These are phyloP conservation scores for Cossypha niveicapilla DNA, from an alignment of 2,797 vertebrate species.

Conservation along the genomic window DNA sequence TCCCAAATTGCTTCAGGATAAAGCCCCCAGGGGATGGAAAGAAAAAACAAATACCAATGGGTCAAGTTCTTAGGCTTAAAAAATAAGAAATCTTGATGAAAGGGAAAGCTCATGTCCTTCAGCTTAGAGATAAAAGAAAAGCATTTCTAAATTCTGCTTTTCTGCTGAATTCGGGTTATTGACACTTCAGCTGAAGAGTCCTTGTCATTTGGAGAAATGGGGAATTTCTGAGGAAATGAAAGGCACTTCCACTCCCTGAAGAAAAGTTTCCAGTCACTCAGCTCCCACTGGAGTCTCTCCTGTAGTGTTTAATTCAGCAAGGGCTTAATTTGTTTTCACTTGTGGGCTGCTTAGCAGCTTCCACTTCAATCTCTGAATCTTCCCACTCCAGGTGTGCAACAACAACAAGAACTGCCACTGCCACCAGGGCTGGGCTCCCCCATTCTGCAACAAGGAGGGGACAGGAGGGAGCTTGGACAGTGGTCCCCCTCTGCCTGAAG, in stretches of 20 bases:
- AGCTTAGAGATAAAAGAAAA: background rate
- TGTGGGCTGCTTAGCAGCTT: background rate
- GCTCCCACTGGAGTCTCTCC: background rate
- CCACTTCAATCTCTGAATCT: background rate
- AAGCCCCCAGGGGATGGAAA: background rate
- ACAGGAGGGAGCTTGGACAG: constrained; percentile 91
- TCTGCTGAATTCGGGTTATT: background rate
- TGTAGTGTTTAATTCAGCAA: background rate
- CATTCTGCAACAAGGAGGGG: constrained; percentile 81
- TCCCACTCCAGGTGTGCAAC: constrained; percentile 73
- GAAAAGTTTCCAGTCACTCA: background rate
- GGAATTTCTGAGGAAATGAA: background rate
- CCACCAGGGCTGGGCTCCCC: constrained; percentile 87
- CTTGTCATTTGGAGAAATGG: background rate
- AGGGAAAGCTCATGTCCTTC: background rate
- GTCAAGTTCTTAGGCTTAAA: background rate
- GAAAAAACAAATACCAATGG: background rate
- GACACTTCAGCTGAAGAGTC: background rate
- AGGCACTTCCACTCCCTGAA: background rate
- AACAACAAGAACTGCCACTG: constrained; percentile 94
- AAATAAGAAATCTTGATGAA: background rate
- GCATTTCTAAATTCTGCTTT: background rate
- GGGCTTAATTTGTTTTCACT: background rate
- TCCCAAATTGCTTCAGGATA: background rate
- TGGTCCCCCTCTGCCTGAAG: constrained; percentile 78